Evolutionary conservation across 2,888 invertebrate species (phyloP).

Genomic region (Pecten maximus): DNA sequence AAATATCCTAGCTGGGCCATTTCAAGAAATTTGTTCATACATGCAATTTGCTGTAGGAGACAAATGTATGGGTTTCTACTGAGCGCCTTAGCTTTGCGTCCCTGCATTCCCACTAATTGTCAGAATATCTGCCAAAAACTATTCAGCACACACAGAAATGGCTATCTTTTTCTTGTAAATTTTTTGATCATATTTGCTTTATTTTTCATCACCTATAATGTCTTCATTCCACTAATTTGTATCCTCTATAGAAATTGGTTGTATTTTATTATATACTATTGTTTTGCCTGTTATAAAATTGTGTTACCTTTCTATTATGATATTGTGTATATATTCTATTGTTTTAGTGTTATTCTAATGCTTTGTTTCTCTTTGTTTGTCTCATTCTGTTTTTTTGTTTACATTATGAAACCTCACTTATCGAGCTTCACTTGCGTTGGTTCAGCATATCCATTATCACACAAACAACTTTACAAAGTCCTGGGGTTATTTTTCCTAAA

Average conservation of each 20-base stretch:
- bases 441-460: no score
- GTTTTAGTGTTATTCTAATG: no score
- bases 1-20: neutral
- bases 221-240: neutral
- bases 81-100: neutral
- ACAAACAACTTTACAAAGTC: no score
- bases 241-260: neutral
- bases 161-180: neutral
- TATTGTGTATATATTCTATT: no score
- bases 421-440: no score
- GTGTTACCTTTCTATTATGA: neutral
- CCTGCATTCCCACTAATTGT: neutral
- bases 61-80: neutral
- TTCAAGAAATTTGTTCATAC: constrained; percentile 11
- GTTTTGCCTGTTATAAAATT: neutral
- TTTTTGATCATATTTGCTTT: neutral
- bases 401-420: no score
- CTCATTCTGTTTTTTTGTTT: no score
- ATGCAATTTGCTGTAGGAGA: neutral
- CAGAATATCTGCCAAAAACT: neutral
- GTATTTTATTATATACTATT: neutral
- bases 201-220: neutral
- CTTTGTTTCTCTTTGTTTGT: no score
- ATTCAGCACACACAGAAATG: neutral
- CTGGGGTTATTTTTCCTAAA: no score